These are phyloP conservation scores for Artemisiospiza belli DNA, from an alignment of 2,113 vertebrate species.

Conservation along the genomic window DNA sequence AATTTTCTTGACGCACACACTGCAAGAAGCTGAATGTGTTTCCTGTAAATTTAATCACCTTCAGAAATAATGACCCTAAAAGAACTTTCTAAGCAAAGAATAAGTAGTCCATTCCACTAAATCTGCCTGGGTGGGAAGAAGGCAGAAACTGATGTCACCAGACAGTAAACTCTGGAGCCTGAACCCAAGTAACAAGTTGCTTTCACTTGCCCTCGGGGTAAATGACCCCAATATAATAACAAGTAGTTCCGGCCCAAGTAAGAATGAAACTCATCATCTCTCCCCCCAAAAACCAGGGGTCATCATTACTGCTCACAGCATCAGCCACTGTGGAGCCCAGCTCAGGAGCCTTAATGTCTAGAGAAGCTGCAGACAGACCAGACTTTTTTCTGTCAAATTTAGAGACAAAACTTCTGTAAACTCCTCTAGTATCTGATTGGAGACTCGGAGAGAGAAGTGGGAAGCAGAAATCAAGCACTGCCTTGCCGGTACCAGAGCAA, in stretches of 20 bases:
- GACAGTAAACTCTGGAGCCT: neutral
- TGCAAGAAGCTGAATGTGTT: neutral
- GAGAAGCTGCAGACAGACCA: neutral
- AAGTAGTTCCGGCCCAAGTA: neutral
- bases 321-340: neutral
- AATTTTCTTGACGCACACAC: neutral
- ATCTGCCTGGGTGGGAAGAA: neutral
- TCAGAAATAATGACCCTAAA: neutral
- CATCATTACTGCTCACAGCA: neutral
- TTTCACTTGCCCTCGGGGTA: neutral
- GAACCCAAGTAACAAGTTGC: neutral
- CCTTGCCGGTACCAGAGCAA: neutral
- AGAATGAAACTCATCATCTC: neutral
- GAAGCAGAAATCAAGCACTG: neutral
- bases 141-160: neutral
- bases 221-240: neutral
- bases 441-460: neutral
- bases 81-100: neutral
- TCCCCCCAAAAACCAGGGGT: neutral
- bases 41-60: constrained; percentile 29
- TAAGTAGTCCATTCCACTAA: neutral
- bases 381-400: neutral
- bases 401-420: neutral
- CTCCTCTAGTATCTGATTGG: fast-evolving
- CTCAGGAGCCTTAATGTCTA: neutral